A percentile compares a stretch with the other conserved stretches of the same genome.
Conservation (phyloP, 2,888 invertebrate species). For the Drosophila picticornis region DNA sequence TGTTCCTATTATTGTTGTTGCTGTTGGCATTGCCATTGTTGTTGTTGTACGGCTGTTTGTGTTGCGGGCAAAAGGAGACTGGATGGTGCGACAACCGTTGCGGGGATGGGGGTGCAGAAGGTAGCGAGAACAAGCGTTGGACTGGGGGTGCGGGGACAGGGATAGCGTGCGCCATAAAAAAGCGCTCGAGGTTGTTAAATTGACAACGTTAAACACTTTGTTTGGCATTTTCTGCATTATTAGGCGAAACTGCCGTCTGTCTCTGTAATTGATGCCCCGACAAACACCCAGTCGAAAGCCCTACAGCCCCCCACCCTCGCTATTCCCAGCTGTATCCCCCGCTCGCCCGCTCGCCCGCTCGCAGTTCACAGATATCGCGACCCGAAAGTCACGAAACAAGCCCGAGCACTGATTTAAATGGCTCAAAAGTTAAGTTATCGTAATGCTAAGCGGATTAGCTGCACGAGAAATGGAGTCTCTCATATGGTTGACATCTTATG, state of each 20-base stretch:
- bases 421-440: constrained; percentile 81
- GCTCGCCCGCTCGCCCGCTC: not conserved
- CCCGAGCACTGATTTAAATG: constrained; percentile 76
- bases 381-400: constrained; percentile 60
- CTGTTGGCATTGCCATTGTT: constrained; percentile 43
- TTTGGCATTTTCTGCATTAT: constrained; percentile 82
- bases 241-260: constrained; percentile 73
- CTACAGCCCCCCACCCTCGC: not conserved
- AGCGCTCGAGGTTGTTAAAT: constrained; percentile 81
- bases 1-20: constrained; percentile 46
- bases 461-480: constrained; percentile 25
- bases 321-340: not conserved
- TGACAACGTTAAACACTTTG: constrained; percentile 82
- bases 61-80: constrained; percentile 13
- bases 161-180: constrained; percentile 65
- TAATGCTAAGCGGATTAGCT: constrained; percentile 75
- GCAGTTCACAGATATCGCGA: constrained; percentile 43
- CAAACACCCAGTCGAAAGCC: constrained; percentile 20
- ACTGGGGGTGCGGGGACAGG: not conserved
- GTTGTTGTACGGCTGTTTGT: constrained; percentile 45
- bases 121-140: not conserved
- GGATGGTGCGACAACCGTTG: not conserved
- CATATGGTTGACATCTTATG: constrained; percentile 56
- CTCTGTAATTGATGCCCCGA: constrained; percentile 75
- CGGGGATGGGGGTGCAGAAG: not conserved